A percentile compares a stretch with the other conserved stretches of the same genome.
These are phyloP conservation scores for Nipponacmea schrenckii DNA, from an alignment of 2,888 invertebrate species.

Conservation along the genomic window DNA sequence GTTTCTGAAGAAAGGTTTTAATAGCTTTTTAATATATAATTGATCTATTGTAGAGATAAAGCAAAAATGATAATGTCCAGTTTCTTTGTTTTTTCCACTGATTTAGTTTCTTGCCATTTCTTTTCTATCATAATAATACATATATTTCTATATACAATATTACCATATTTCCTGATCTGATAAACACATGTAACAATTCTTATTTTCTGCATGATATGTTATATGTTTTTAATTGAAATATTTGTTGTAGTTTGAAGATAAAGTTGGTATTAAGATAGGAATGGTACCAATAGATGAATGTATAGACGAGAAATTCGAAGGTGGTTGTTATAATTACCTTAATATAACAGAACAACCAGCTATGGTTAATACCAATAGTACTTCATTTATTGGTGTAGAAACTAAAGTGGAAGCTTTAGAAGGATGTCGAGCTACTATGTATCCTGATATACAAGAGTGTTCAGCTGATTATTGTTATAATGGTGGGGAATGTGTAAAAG, in stretches of 20 bases:
- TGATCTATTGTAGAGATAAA: too few relatives aligned
- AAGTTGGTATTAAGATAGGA: slow-evolving; percentile 94
- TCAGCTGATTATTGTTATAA: slow-evolving; percentile 79
- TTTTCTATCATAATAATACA: too few relatives aligned
- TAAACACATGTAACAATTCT: too few relatives aligned
- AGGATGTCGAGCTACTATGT: slow-evolving; percentile 71
- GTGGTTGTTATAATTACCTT: slow-evolving; percentile 92
- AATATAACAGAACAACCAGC: slow-evolving; percentile 70
- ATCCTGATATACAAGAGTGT: slow-evolving; percentile 87
- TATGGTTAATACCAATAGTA: slow-evolving; percentile 97
- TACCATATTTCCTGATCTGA: too few relatives aligned
- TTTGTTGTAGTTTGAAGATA: slow-evolving; percentile 79
- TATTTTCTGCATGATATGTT: too few relatives aligned
- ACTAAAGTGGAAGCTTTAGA: slow-evolving; percentile 90
- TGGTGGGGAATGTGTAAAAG: slow-evolving; percentile 87
- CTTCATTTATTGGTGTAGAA: slow-evolving; percentile 93
- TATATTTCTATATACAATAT: too few relatives aligned
- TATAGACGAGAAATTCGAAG: slow-evolving; percentile 69
- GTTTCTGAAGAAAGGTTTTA: too few relatives aligned
- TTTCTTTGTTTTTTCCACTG: too few relatives aligned
- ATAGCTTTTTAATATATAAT: too few relatives aligned
- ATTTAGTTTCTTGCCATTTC: too few relatives aligned
- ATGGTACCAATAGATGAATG: slow-evolving; percentile 91
- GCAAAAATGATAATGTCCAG: too few relatives aligned
- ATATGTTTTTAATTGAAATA: not conserved